Conservation (phyloP, 1,140 invertebrate genomes). For the Eriocheir sinensis region DNA sequence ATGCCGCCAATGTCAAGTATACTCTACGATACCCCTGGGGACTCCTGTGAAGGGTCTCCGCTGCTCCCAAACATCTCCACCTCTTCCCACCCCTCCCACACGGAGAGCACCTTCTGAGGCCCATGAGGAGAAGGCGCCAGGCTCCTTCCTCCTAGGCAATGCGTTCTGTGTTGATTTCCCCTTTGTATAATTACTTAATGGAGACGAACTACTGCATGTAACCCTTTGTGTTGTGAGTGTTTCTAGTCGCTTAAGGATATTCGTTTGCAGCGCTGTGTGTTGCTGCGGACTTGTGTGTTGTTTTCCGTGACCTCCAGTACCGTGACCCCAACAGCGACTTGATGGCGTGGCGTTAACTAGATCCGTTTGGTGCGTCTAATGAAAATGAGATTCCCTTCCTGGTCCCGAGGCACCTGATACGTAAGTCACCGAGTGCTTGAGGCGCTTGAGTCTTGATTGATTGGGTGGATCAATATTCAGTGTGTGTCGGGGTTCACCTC, state of each 20-base stretch:
- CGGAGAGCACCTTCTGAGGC: constrained; percentile 64
- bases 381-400: too few relatives aligned
- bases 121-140: too few relatives aligned
- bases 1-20: background rate
- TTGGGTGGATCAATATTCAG: too few relatives aligned
- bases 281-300: background rate
- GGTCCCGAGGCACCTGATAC: too few relatives aligned
- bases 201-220: background rate
- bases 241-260: background rate
- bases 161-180: background rate
- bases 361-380: too few relatives aligned
- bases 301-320: background rate
- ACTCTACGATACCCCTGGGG: constrained; percentile 44
- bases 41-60: constrained; percentile 64
- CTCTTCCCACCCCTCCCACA: background rate
- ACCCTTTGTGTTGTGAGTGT: background rate
- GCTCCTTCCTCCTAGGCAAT: too few relatives aligned
- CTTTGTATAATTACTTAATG: background rate
- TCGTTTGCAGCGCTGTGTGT: background rate
- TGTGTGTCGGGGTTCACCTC: background rate
- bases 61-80: background rate
- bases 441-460: too few relatives aligned
- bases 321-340: background rate
- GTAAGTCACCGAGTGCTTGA: too few relatives aligned
- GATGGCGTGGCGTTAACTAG: too few relatives aligned